Conservation (phyloP, 2,113 vertebrate species). For the Theristicus caerulescens region DNA sequence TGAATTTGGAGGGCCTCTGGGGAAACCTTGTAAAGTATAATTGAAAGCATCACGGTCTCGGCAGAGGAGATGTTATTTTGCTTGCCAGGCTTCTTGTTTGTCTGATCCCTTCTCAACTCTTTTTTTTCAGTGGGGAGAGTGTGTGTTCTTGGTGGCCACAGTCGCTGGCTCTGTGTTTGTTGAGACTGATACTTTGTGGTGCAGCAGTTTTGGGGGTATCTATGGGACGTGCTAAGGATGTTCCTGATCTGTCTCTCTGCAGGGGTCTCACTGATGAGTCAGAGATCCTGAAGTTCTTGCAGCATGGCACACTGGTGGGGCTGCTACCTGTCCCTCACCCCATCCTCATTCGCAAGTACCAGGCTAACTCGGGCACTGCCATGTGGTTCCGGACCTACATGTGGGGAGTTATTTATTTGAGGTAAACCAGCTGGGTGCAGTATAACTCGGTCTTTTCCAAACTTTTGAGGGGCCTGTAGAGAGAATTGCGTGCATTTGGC, state of each 20-base stretch:
- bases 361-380: constrained; percentile 96
- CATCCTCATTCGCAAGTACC: constrained; percentile 98
- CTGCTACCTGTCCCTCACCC: constrained; percentile 95
- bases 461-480: neutral
- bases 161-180: neutral
- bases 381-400: constrained; percentile 99
- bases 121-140: neutral
- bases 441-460: neutral
- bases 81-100: neutral
- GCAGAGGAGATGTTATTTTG: neutral
- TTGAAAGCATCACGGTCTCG: neutral
- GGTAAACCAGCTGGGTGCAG: constrained; percentile 72
- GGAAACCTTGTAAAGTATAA: neutral
- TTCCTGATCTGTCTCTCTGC: neutral
- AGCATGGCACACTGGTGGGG: constrained; percentile 96
- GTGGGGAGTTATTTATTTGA: constrained; percentile 98
- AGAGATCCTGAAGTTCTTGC: constrained; percentile 95
- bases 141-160: rapidly evolving
- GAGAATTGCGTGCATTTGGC: neutral
- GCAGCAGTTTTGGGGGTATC: neutral
- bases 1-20: neutral
- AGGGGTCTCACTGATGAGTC: constrained; percentile 97
- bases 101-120: neutral
- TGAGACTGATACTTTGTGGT: neutral
- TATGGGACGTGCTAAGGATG: neutral